Evolutionary conservation across 2,797 vertebrate species (phyloP), one percentile per base, ranked within the genome.

Genomic region (Momotus momota): DNA sequence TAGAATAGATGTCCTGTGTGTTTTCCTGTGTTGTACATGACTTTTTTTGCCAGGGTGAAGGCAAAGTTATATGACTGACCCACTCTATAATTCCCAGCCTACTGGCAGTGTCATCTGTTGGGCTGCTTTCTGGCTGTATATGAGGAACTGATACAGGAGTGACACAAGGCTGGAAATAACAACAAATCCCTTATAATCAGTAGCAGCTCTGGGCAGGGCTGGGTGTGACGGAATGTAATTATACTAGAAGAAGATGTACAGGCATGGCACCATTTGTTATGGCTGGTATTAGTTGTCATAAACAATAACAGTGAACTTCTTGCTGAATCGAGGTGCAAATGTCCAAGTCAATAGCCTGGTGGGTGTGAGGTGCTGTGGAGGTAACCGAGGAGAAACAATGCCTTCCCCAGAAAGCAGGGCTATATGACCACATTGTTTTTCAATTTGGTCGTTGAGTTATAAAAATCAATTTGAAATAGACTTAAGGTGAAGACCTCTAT

Each of bases 51-150:
- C 77, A 71, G 43, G 9, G 7, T 48, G 21, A 86, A 94, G 88
- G n/a, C 55, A 51, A 90, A 86, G 45, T 91, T 74, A 31, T 40
- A 11, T 13, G 41, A 48, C 27, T 21, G 9, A 18, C 52, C 64
- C 43, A 55, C 58, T 49, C 25, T 51, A 51, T 61, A 94, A 96
- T 84, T 95, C 65, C 35, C 91, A 64, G 71, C 58, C 43, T 80
- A 84, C 55, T 90, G 78, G 91, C 78, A 80, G 35, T 43, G 40
- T 67, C 13, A 33, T 51, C 27, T 73, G 12, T 25, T 88, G 65
- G 38, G 40, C 49, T 83, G 33, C 7, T 66, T 71, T 74, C 38
- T 85, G 55, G 45, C 54, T 81, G 12, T 69, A 43, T 16, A 7
- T 31, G 71, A 62, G 74, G 84, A 95, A 88, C 73, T 41, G 71